Percentiles rank a stretch among this genome's conserved stretches.
These are phyloP conservation scores for Aelia acuminata DNA, from an alignment of 2,888 invertebrate species.

Conservation along the genomic window DNA sequence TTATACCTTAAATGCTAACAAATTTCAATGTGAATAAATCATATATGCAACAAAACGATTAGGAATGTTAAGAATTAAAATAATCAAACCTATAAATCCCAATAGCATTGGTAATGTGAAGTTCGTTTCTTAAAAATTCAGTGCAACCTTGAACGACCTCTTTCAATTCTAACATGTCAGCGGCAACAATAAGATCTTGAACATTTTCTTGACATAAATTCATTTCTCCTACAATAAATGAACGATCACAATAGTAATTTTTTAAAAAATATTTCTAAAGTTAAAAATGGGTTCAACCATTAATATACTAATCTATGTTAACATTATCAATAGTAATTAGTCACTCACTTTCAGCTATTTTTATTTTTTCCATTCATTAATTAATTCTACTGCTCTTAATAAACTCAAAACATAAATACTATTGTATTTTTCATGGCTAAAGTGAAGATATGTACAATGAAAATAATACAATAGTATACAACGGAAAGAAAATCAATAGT, in stretches of 20 bases:
- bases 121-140: slow-evolving; percentile 85
- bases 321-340: not conserved
- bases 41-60: too few relatives aligned
- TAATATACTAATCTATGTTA: not conserved
- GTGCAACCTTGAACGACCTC: slow-evolving; percentile 89
- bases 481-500: not conserved
- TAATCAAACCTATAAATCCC: slow-evolving; percentile 81
- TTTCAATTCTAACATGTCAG: slow-evolving; percentile 90
- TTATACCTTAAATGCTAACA: too few relatives aligned
- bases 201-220: slow-evolving; percentile 84
- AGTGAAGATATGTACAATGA: too few relatives aligned
- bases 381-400: not conserved
- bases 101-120: slow-evolving; percentile 89
- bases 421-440: not conserved
- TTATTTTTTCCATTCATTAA: not conserved
- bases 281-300: not conserved
- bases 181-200: slow-evolving; percentile 89
- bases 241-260: not conserved
- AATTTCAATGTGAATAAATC: too few relatives aligned
- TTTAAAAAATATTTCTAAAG: not conserved
- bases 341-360: slow-evolving; percentile 28
- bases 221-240: slow-evolving; percentile 73
- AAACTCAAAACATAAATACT: not conserved
- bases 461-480: not conserved
- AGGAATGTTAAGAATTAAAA: not conserved